Conservation (phyloP, 2,888 invertebrate species). For the Frankliniella intonsa region DNA sequence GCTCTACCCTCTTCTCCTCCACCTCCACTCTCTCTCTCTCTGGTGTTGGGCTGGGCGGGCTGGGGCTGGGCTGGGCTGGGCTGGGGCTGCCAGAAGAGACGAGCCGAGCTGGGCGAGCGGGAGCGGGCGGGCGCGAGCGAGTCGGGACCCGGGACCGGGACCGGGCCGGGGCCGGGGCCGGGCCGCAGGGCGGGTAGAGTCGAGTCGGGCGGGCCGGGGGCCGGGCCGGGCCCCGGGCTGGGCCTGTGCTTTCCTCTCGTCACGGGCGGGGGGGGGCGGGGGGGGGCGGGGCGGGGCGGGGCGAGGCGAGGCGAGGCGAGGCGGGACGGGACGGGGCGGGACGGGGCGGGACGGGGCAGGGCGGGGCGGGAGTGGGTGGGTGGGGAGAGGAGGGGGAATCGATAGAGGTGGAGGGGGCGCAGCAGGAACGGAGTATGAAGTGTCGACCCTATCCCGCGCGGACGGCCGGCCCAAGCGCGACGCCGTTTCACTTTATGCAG, state of each 20-base stretch:
- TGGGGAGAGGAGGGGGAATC: constrained; percentile 5
- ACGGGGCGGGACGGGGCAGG: neutral
- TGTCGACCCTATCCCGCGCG: constrained; percentile 36
- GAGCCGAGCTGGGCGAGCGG: neutral
- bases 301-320: neutral
- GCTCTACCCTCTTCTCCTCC: neutral
- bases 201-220: neutral
- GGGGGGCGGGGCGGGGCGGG: neutral
- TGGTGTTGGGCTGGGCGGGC: neutral
- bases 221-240: too few species aligned
- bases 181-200: neutral
- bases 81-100: neutral
- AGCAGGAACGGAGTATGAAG: constrained; percentile 24
- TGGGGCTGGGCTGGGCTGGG: too few species aligned
- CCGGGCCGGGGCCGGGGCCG: too few species aligned
- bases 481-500: constrained; percentile 48
- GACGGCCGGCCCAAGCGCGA: constrained; percentile 36
- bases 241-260: too few species aligned
- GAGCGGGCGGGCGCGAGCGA: neutral
- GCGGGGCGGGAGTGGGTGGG: neutral
- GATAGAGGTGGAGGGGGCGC: constrained; percentile 20
- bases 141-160: neutral
- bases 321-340: constrained; percentile 3
- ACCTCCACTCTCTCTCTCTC: neutral
- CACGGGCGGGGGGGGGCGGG: too few species aligned